A percentile compares a stretch with the other conserved stretches of the same genome.
These are phyloP conservation scores for Meliscaeva auricollis DNA, from an alignment of 2,888 invertebrate species.

Conservation along the genomic window DNA sequence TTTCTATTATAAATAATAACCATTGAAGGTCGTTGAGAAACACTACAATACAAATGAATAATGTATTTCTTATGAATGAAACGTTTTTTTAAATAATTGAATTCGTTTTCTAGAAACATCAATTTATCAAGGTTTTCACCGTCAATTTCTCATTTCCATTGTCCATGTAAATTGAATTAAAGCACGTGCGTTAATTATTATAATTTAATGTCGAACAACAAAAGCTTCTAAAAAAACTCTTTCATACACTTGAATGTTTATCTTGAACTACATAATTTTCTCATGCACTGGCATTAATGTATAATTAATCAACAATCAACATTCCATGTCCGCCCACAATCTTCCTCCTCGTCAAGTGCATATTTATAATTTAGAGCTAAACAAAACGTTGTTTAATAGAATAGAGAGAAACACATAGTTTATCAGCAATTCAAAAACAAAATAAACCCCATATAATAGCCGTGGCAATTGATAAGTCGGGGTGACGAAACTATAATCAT, in stretches of 20 bases:
- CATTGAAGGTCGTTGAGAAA: too few species aligned
- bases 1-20: too few species aligned
- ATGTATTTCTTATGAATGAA: too few species aligned
- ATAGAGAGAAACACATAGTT: constrained; percentile 12
- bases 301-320: constrained; percentile 17
- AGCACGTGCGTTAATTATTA: constrained; percentile 5
- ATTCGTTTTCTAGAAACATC: neutral
- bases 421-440: constrained; percentile 43
- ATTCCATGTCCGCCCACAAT: constrained; percentile 34
- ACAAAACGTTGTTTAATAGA: neutral
- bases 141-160: neutral
- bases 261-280: constrained; percentile 7
- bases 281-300: neutral
- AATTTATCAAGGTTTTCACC: neutral
- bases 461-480: constrained; percentile 55
- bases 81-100: too few species aligned
- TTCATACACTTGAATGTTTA: neutral
- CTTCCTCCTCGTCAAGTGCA: constrained; percentile 4
- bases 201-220: neutral
- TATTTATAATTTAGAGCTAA: constrained; percentile 13
- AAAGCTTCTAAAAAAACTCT: too few species aligned
- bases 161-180: constrained; percentile 5
- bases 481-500: constrained; percentile 59
- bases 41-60: too few species aligned
- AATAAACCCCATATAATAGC: constrained; percentile 17